A percentile compares a stretch with the other conserved stretches of the same genome.
These are phyloP conservation scores for Styela plicata DNA, from an alignment of 23 tunicate genomes.

Conservation along the genomic window DNA sequence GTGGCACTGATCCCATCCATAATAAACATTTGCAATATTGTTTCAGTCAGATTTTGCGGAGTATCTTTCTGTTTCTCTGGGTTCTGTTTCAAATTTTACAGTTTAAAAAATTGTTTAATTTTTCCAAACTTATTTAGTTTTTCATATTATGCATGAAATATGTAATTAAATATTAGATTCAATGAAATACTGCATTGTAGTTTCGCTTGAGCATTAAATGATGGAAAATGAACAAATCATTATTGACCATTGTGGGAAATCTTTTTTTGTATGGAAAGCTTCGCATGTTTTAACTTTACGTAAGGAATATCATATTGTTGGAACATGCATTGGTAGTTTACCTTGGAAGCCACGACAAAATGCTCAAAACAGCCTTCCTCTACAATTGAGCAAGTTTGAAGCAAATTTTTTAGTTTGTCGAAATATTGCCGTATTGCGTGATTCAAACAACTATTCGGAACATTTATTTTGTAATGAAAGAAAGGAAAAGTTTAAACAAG, in stretches of 20 bases:
- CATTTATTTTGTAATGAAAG: not conserved
- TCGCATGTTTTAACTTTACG: slow-evolving; percentile 26
- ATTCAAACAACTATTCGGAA: not conserved
- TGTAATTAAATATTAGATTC: too few species aligned
- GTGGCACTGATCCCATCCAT: too few species aligned
- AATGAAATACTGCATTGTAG: too few species aligned
- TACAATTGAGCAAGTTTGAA: slow-evolving; percentile 60
- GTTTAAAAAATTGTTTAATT: too few species aligned
- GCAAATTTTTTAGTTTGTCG: slow-evolving; percentile 47
- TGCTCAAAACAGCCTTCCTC: slow-evolving; percentile 43
- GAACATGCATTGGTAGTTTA: slow-evolving; percentile 54
- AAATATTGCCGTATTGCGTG: not conserved
- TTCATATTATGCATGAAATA: too few species aligned
- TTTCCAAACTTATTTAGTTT: too few species aligned
- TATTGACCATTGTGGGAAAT: slow-evolving; percentile 34
- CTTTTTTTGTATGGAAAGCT: slow-evolving; percentile 61
- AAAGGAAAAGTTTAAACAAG: not conserved
- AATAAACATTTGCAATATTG: too few species aligned
- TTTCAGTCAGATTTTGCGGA: too few species aligned
- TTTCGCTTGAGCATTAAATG: too few species aligned
- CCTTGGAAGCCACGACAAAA: slow-evolving; percentile 69
- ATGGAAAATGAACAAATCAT: not conserved
- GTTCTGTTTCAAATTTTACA: too few species aligned
- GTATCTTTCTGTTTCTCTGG: too few species aligned
- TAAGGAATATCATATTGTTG: slow-evolving; percentile 41